Base-by-base conservation (phyloP, 2,797 vertebrate species). In the Tapera naevia region DNA sequence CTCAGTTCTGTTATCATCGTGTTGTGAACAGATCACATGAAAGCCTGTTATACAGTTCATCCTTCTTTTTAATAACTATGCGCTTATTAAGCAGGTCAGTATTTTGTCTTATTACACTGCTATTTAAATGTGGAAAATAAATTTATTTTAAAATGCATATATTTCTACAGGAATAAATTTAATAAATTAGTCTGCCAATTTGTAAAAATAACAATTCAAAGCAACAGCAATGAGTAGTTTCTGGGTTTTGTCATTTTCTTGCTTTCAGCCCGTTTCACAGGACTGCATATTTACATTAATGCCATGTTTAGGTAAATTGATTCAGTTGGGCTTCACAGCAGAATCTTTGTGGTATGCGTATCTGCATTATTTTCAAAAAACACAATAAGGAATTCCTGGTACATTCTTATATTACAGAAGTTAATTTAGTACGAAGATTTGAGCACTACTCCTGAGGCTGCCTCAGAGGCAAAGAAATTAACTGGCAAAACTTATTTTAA, bases 51-150 rank as follows among this genome's bases (percentile, higher is more conserved):
- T 10, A 4, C 8, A 83, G n/a, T 13, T 69, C 7, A 69, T 53
- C 10, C 45, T 88, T 51, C 33, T 72, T 72, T 82, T 65, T 53
- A 72, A 69, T 21, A 6, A 64, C 9, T 69, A 32, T 28, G 3
- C 1, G 11, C 5, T 80, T 60, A n/a, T 9, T 56, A 80, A 51
- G 61, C 43, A 0, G 28, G 24, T 43, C 5, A 17, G 2, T 8
- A 45, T 45, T 45, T 11, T 27, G 14, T 60, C 18, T 54, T 56
- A 39, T 57, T 51, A 19, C 3, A 4, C 7, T 80, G 32, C 2
- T 50, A 39, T 65, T 80, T 23, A 45, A 79, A 88, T 35, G 10
- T 35, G 41, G 3, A 81, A 88, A 92, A 66, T 21, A 65, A n/a
- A 5, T 69, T 65, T 39, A 37, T 71, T 74, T 86, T 83, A 18